Evolutionary conservation across 2,797 vertebrate genomes (phyloP).

Genomic region (Phaenicophaeus curvirostris): DNA sequence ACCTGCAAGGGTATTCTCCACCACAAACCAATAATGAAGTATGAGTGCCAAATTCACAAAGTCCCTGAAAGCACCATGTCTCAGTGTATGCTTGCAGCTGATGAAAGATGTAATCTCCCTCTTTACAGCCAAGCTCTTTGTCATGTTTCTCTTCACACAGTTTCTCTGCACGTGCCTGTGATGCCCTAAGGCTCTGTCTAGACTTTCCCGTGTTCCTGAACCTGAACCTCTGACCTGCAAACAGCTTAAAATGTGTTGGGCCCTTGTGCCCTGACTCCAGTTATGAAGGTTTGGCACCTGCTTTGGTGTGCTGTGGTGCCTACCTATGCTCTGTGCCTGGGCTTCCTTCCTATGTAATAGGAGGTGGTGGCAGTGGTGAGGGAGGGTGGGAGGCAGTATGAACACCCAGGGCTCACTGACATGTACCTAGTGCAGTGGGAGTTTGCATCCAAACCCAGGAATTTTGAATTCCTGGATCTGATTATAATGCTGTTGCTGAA

Average conservation of each 20-base stretch:
- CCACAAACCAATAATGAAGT: neutral
- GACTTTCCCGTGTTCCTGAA: neutral
- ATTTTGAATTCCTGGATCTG: neutral
- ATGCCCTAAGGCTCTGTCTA: neutral
- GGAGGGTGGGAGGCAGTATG: neutral
- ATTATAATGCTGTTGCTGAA: neutral
- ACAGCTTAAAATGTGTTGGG: neutral
- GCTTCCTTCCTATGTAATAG: neutral
- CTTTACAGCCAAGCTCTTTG: neutral
- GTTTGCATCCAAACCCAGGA: neutral
- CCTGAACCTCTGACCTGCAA: neutral
- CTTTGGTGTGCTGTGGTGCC: neutral
- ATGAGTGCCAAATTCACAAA: neutral
- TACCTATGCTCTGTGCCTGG: neutral
- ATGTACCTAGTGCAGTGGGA: accelerated
- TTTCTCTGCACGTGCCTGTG: neutral
- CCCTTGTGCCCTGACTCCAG: neutral
- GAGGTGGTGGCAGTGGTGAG: neutral
- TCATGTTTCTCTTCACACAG: neutral
- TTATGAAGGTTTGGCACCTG: neutral
- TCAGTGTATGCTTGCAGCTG: neutral
- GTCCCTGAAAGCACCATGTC: neutral
- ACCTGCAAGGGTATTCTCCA: neutral
- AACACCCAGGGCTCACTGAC: neutral
- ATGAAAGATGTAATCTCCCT: neutral